phyloP scores from a whole-genome alignment of 2,113 vertebrate genomes.

The Hippocampus zosterae region DNA sequence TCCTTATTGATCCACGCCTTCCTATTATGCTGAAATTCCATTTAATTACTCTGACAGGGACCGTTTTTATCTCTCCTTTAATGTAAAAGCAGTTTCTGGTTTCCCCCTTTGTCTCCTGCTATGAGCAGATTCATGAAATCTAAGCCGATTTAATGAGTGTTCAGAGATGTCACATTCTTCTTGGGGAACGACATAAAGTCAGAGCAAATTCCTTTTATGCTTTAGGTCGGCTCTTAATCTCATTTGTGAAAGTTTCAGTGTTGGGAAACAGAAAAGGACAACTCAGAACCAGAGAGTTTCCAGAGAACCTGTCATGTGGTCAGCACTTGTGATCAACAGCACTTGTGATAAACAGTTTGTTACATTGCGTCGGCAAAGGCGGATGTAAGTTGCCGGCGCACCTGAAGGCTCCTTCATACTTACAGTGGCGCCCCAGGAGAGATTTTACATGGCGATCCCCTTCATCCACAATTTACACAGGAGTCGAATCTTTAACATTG shows the following conservation, averaged over 20 bases:
- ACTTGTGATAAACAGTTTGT: neutral
- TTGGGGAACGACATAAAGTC: slow-evolving; percentile 24
- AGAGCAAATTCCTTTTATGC: slow-evolving; percentile 27
- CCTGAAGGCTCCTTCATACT: neutral
- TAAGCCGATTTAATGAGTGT: slow-evolving; percentile 61
- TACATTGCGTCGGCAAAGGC: neutral
- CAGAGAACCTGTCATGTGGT: neutral
- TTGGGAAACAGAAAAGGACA: neutral
- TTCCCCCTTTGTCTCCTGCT: slow-evolving; percentile 10
- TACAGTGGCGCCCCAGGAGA: neutral
- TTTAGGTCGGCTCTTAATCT: slow-evolving; percentile 20
- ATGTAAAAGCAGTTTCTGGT: slow-evolving; percentile 22
- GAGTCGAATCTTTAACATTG: too few relatives aligned
- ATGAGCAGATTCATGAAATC: slow-evolving; percentile 51
- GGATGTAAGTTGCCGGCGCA: neutral
- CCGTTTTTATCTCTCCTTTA: slow-evolving; percentile 32
- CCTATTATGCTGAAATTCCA: slow-evolving; percentile 51
- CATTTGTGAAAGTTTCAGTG: slow-evolving; percentile 21
- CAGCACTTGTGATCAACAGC: neutral
- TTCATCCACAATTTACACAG: too few relatives aligned
- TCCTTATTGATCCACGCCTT: slow-evolving; percentile 55
- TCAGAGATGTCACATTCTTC: slow-evolving; percentile 44
- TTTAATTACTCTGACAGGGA: slow-evolving; percentile 56
- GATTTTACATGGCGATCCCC: neutral
- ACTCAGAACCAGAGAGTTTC: neutral